A percentile compares a stretch with the other conserved stretches of the same genome.
Conservation (phyloP, 2,888 invertebrate genomes). For the Gymnosoma rotundatum region DNA sequence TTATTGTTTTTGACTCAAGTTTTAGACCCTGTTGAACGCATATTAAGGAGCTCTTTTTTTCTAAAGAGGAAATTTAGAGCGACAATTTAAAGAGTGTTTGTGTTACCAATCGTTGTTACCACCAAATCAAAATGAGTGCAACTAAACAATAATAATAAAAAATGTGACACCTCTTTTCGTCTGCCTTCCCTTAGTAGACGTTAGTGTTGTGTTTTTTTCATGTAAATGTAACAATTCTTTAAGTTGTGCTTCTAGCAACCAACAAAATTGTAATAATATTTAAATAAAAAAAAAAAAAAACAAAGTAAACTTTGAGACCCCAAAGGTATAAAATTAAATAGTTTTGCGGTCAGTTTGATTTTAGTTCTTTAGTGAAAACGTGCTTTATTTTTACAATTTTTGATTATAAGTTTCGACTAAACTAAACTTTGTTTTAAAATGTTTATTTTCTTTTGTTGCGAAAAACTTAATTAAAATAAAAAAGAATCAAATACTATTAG, state of each 20-base stretch:
- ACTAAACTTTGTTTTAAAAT: constrained; percentile 28
- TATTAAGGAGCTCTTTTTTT: not conserved
- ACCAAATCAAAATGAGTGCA: constrained; percentile 65
- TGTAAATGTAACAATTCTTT: constrained; percentile 38
- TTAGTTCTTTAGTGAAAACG: constrained; percentile 69
- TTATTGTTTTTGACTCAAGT: constrained; percentile 32
- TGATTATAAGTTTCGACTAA: constrained; percentile 49
- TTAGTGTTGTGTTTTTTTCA: not conserved
- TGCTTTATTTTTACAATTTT: constrained; percentile 61
- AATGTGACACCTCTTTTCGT: constrained; percentile 19
- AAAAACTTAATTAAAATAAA: constrained; percentile 17
- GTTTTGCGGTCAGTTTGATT: constrained; percentile 79
- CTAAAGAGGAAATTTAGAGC: constrained; percentile 15
- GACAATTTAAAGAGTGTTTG: constrained; percentile 25
- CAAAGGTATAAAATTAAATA: constrained; percentile 77
- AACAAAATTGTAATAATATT: constrained; percentile 25
- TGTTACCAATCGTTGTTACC: constrained; percentile 42
- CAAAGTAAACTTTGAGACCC: constrained; percentile 63
- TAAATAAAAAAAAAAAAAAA: constrained; percentile 8
- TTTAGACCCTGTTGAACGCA: constrained; percentile 61
- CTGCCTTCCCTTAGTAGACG: not conserved
- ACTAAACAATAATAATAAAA: constrained; percentile 62
- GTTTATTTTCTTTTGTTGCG: constrained; percentile 13
- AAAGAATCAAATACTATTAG: not conserved
- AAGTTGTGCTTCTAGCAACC: constrained; percentile 50